Conservation (phyloP, 2,113 vertebrate genomes). For the Taurulus bubalis region DNA sequence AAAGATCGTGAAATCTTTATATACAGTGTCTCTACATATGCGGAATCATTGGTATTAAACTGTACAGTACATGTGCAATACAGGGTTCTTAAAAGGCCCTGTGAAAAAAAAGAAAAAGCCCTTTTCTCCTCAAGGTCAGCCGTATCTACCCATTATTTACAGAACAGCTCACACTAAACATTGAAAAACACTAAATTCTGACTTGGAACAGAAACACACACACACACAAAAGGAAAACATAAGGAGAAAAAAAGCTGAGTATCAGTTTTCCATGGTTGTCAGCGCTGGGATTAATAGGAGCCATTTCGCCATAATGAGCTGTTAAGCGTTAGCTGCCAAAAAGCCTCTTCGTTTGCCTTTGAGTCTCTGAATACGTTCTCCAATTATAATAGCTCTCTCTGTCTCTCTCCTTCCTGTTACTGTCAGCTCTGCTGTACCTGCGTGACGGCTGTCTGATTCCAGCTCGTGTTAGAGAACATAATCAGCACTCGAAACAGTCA, state of each 20-base stretch:
- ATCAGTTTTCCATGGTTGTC: constrained; percentile 75
- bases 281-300: constrained; percentile 77
- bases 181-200: constrained; percentile 35
- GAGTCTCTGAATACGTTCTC: constrained; percentile 72
- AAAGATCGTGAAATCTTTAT: constrained; percentile 6
- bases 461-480: constrained; percentile 59
- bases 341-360: constrained; percentile 74
- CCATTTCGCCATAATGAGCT: constrained; percentile 80
- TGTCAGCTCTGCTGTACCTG: constrained; percentile 43
- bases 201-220: constrained; percentile 25
- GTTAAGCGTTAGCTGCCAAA: constrained; percentile 75
- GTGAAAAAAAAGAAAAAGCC: not conserved
- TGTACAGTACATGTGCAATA: not conserved
- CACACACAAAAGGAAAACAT: constrained; percentile 35
- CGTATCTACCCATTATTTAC: constrained; percentile 41
- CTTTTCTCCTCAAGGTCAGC: constrained; percentile 46
- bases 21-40: not conserved
- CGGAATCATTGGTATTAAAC: not conserved
- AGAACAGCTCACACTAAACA: constrained; percentile 38
- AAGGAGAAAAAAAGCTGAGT: constrained; percentile 56
- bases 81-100: not conserved
- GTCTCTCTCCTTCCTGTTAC: constrained; percentile 52
- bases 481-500: constrained; percentile 54
- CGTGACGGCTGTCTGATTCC: constrained; percentile 49
- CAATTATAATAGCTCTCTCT: constrained; percentile 72